Conservation (phyloP, 2,113 vertebrate genomes). For the Peromyscus leucopus region DNA sequence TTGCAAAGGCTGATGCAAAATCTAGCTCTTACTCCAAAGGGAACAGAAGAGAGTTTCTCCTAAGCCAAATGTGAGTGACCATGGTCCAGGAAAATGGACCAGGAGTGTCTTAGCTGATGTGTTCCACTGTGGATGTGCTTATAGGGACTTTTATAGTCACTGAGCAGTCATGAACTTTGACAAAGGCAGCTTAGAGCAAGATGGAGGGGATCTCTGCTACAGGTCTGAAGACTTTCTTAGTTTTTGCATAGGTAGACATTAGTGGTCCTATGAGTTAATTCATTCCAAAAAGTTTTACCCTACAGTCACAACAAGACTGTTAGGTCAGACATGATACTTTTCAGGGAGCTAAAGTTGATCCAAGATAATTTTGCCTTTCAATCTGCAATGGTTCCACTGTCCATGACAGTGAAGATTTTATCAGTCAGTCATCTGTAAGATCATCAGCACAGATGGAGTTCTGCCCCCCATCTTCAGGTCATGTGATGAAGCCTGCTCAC, state of each 20-base stretch:
- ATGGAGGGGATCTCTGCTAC: background rate
- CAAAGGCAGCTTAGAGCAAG: background rate
- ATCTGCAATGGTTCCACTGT: background rate
- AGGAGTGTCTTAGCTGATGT: no score
- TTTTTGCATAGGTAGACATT: background rate
- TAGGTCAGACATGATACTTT: background rate
- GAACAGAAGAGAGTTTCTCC: background rate
- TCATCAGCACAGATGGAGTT: no score
- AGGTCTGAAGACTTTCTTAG: background rate
- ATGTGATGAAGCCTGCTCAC: no score
- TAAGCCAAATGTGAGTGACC: background rate
- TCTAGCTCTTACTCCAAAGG: background rate
- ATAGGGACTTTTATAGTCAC: background rate
- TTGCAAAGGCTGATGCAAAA: background rate
- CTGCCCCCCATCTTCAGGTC: no score
- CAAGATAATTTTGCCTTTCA: background rate
- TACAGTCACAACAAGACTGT: background rate
- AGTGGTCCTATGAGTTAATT: background rate
- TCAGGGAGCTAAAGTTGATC: background rate
- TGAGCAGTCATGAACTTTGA: background rate
- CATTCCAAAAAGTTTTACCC: background rate
- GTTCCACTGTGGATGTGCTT: background rate
- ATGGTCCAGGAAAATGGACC: background rate
- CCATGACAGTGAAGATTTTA: background rate
- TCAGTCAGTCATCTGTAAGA: no score